Evolutionary conservation across 1,140 invertebrate species (phyloP).

Genomic region (Spodoptera frugiperda): DNA sequence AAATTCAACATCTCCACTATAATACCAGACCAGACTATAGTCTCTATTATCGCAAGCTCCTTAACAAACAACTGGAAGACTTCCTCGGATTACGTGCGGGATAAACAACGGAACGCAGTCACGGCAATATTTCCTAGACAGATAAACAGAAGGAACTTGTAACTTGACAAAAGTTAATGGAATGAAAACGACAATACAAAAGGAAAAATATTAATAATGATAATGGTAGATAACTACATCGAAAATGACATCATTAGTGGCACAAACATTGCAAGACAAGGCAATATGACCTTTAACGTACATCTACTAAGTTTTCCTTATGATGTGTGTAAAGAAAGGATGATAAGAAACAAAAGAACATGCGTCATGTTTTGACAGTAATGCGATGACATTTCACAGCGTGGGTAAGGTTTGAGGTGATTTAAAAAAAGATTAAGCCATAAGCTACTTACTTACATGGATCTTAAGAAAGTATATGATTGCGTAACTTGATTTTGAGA

Average conservation of each 20-base stretch:
- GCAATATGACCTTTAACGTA: not conserved
- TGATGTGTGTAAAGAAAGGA: not conserved
- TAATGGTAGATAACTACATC: slow-evolving; percentile 8
- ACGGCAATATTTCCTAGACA: not conserved
- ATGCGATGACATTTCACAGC: not conserved
- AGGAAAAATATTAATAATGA: slow-evolving; percentile 18
- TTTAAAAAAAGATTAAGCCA: no score
- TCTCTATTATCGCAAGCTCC: no score
- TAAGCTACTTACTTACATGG: no score
- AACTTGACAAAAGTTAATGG: not conserved
- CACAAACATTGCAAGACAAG: not conserved
- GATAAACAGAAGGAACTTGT: not conserved
- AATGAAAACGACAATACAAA: not conserved
- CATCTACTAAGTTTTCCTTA: not conserved
- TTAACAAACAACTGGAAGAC: no score
- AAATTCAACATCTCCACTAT: no score
- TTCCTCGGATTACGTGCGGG: no score
- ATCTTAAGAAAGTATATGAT: no score
- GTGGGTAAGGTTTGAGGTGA: not conserved
- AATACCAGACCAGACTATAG: no score
- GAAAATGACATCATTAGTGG: slow-evolving; percentile 10
- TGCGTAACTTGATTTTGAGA: no score
- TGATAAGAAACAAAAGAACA: slow-evolving; percentile 20
- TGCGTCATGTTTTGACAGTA: slow-evolving; percentile 11
- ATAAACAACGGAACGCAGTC: no score